Percentiles rank a stretch among this genome's conserved stretches.
These are phyloP conservation scores for Trichoplusia ni DNA, from an alignment of 1,140 invertebrate species.

Conservation along the genomic window DNA sequence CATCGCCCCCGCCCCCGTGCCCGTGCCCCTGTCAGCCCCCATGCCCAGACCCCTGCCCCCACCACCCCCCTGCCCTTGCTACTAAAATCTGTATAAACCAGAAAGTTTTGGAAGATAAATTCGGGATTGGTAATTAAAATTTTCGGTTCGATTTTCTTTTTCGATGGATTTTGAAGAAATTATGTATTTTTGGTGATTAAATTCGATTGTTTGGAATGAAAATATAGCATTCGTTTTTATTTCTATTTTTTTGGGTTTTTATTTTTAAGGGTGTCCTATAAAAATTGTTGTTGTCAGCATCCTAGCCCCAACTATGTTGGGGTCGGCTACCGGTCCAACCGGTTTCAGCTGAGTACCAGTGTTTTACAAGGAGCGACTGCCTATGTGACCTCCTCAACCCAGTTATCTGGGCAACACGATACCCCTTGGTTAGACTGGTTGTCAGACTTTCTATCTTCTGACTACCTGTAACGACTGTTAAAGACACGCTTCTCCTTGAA, in stretches of 20 bases:
- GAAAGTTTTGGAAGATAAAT: neutral
- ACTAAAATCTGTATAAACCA: neutral
- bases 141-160: neutral
- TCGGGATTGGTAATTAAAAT: neutral
- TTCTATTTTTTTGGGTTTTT: neutral
- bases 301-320: neutral
- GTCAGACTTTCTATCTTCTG: no score
- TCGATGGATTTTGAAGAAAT: neutral
- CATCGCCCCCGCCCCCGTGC: conserved; percentile 28
- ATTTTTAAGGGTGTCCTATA: neutral
- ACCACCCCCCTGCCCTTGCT: neutral
- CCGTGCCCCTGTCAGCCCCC: neutral
- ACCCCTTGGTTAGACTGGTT: no score
- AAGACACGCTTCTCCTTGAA: no score
- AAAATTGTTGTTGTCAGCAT: neutral
- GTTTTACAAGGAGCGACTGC: no score
- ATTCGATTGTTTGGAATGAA: neutral
- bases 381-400: no score
- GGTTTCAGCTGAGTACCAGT: no score
- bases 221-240: conserved; percentile 1
- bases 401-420: no score
- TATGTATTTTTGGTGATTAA: neutral
- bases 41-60: neutral
- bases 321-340: no score
- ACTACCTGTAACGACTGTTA: no score